Percentiles rank a stretch among this genome's conserved stretches.
These are phyloP conservation scores for Scortum barcoo DNA, from an alignment of 2,113 vertebrate species.

Conservation along the genomic window DNA sequence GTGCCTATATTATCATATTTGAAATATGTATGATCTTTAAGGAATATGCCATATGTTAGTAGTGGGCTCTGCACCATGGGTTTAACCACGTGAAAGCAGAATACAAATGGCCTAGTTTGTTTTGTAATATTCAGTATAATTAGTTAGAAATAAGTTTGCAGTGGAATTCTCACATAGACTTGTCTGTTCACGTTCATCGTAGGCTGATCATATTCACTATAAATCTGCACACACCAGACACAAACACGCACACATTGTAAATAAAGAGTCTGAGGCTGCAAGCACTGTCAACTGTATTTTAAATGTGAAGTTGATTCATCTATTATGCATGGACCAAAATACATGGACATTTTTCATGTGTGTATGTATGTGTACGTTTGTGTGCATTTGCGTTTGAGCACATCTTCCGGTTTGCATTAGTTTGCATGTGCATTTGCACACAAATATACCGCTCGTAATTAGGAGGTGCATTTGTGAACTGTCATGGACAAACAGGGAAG, in stretches of 20 bases:
- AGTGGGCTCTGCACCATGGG: conserved; percentile 26
- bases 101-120: conserved; percentile 58
- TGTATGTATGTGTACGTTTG: neutral
- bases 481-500: conserved; percentile 41
- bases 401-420: neutral
- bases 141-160: conserved; percentile 33
- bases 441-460: conserved; percentile 29
- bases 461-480: conserved; percentile 35
- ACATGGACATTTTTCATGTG: conserved; percentile 21
- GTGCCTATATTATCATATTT: conserved; percentile 74
- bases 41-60: conserved; percentile 66
- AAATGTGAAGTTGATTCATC: conserved; percentile 30
- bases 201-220: conserved; percentile 25
- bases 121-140: conserved; percentile 48
- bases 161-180: conserved; percentile 30
- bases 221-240: conserved; percentile 10
- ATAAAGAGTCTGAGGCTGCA: conserved; percentile 5
- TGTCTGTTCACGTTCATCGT: conserved; percentile 46
- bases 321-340: conserved; percentile 12
- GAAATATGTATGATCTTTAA: conserved; percentile 77
- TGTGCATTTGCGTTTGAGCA: neutral
- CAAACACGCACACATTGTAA: conserved; percentile 2
- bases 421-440: conserved; percentile 16
- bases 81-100: conserved; percentile 58
- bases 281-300: conserved; percentile 16